Evolutionary conservation across 2,888 invertebrate genomes (phyloP), one percentile per base, ranked within the genome.

Genomic region (Criorhina ranunculi): DNA sequence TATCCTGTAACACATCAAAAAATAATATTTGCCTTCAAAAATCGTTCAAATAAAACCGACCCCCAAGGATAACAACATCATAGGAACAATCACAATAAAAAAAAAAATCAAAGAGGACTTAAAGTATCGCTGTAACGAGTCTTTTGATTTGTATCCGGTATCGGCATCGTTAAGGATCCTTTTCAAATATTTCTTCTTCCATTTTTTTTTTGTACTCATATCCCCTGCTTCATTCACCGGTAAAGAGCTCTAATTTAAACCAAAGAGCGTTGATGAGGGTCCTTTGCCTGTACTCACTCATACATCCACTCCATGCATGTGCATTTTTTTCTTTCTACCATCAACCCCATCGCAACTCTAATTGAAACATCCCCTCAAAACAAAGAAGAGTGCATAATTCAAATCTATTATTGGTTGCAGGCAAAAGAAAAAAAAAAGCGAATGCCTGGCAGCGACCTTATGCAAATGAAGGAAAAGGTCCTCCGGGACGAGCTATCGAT

Each of bases 361-460:
- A 83, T 83, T 83, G 83, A 83, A 83, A 83, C 73, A 83, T 79
- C 15, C 67, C 70, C 57, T 69, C 42, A 60, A 31, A 59, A 78
- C 67, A 69, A 79, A 69, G 73, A 75, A 55, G 79, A 83, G 83
- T 83, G 83, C 83, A 83, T 83, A 83, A 83, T 83, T 83, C 83
- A 69, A 83, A 73, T 73, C 57, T 73, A 67, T 73, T 78, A 83
- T 83, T 83, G 82, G 77, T 78, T 78, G 57, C 59, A 82, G 24
- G 19, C 11, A 8, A 44, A 33, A 51, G 49, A 15, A 37, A 19
- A 8, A 44, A 42, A 59, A 12, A 29, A 31, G 51, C 42, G 24
- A 46, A 19, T 19, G 24, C 31, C 73, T 42, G 31, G n/a, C 62
- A 72, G 11, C 62, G 37, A 59, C 64, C 78, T 69, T 79, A 83